Conservation (phyloP, 2,888 invertebrate genomes). For the Hybos culiciformis region DNA sequence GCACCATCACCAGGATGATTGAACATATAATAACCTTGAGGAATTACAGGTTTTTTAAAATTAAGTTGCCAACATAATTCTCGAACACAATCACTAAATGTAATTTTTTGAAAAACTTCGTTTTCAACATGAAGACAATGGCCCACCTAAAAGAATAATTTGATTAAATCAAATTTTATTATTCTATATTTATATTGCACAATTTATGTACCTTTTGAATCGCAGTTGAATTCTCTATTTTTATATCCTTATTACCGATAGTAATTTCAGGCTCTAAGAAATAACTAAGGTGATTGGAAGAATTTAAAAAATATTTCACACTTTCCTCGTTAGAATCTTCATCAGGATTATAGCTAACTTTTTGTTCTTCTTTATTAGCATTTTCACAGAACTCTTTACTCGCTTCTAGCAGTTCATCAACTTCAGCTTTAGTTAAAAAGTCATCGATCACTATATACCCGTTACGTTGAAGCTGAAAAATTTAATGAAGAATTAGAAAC, state of each 20-base stretch:
- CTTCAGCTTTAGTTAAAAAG: constrained; percentile 63
- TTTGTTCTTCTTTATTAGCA: constrained; percentile 50
- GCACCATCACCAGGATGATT: constrained; percentile 87
- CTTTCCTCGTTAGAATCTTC: constrained; percentile 31
- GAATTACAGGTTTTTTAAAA: constrained; percentile 65
- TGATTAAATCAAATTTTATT: constrained; percentile 3
- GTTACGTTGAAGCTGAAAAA: constrained; percentile 64
- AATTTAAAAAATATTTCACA: constrained; percentile 77
- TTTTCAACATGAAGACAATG: constrained; percentile 75
- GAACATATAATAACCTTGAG: constrained; percentile 96
- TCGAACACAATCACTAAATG: constrained; percentile 73
- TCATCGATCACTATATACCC: constrained; percentile 76
- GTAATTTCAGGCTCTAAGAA: constrained; percentile 87
- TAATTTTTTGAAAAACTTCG: constrained; percentile 65
- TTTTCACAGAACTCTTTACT: constrained; percentile 58
- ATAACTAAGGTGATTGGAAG: constrained; percentile 79
- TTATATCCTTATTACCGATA: constrained; percentile 56
- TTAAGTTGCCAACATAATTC: constrained; percentile 58
- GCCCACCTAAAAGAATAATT: constrained; percentile 46
- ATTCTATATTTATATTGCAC: constrained; percentile 40
- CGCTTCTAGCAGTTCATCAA: constrained; percentile 55
- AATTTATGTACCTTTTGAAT: constrained; percentile 67
- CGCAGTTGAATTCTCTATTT: constrained; percentile 49
- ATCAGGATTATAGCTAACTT: constrained; percentile 50
- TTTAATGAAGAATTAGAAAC: too few relatives aligned